phyloP scores from a whole-genome alignment of 2,113 vertebrate genomes.

The Saimiri boliviensis region DNA sequence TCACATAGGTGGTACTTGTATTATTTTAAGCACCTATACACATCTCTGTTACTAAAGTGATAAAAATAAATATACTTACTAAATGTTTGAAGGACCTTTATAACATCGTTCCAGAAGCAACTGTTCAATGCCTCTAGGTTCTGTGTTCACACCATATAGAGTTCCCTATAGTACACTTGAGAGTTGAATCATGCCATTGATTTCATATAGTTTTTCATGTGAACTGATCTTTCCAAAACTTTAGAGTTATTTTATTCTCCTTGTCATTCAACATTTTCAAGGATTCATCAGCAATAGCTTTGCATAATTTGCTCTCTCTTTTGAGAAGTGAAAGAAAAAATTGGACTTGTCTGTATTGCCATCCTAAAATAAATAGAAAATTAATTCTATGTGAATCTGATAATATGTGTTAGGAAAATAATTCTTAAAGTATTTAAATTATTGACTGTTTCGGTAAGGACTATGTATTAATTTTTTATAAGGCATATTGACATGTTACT shows the following conservation, averaged over 20 bases:
- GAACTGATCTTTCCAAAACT: background rate
- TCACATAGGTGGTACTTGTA: background rate
- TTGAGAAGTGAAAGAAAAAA: background rate
- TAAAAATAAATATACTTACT: constrained; percentile 64
- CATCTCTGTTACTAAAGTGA: constrained; percentile 50
- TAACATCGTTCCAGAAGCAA: constrained; percentile 58
- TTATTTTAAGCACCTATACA: constrained; percentile 61
- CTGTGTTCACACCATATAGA: background rate
- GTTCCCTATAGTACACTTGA: background rate
- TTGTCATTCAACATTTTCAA: constrained; percentile 16
- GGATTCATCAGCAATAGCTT: background rate
- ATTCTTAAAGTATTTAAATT: background rate
- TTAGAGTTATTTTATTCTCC: background rate
- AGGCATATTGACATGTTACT: background rate
- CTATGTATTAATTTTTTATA: background rate
- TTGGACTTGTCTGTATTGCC: background rate
- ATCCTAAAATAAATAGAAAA: constrained; percentile 5
- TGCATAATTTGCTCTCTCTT: background rate
- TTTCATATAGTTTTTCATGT: background rate
- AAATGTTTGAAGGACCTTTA: constrained; percentile 59
- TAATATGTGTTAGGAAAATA: background rate
- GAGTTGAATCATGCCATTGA: background rate
- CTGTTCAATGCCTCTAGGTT: background rate
- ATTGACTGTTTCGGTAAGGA: background rate
- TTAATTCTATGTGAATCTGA: background rate